phyloP scores from a whole-genome alignment of 1,140 invertebrate genomes.

The Scaptomyza graminum region DNA sequence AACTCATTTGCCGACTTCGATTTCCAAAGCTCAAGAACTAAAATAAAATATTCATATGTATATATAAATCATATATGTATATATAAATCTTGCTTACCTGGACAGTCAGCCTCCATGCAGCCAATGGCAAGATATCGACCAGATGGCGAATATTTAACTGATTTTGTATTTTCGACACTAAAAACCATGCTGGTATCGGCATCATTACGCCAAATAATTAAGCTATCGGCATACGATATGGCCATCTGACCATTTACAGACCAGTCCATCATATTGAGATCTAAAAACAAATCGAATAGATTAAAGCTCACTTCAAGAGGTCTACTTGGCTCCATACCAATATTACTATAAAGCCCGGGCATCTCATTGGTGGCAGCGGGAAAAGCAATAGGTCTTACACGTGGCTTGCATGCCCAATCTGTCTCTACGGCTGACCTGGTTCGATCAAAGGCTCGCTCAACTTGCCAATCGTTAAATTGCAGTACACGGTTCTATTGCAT shows the following conservation, averaged over 20 bases:
- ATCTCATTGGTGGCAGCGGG: conserved; percentile 73
- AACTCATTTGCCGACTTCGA: conserved; percentile 45
- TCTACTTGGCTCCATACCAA: conserved; percentile 18
- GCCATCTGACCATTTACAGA: conserved; percentile 69
- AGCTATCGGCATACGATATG: conserved; percentile 62
- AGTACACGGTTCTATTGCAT: conserved; percentile 55
- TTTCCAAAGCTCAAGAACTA: conserved; percentile 72
- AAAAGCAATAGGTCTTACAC: conserved; percentile 57
- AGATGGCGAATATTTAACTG: conserved; percentile 66
- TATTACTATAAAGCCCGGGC: conserved; percentile 42
- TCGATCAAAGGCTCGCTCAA: not conserved
- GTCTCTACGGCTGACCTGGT: not conserved
- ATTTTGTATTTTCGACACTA: conserved; percentile 53
- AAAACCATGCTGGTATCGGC: conserved; percentile 70
- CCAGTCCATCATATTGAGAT: conserved; percentile 77
- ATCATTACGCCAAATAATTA: conserved; percentile 70
- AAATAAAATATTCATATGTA: not conserved
- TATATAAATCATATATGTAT: too few species aligned
- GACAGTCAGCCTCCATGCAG: conserved; percentile 55
- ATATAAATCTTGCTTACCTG: conserved; percentile 27
- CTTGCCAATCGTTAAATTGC: conserved; percentile 51
- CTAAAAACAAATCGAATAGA: conserved; percentile 1
- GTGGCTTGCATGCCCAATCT: conserved; percentile 73
- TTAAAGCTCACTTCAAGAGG: not conserved
- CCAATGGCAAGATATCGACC: conserved; percentile 69